Percentiles rank a stretch among this genome's conserved stretches.
These are phyloP conservation scores for Idaea straminata DNA, from an alignment of 2,888 invertebrate species.

Conservation along the genomic window DNA sequence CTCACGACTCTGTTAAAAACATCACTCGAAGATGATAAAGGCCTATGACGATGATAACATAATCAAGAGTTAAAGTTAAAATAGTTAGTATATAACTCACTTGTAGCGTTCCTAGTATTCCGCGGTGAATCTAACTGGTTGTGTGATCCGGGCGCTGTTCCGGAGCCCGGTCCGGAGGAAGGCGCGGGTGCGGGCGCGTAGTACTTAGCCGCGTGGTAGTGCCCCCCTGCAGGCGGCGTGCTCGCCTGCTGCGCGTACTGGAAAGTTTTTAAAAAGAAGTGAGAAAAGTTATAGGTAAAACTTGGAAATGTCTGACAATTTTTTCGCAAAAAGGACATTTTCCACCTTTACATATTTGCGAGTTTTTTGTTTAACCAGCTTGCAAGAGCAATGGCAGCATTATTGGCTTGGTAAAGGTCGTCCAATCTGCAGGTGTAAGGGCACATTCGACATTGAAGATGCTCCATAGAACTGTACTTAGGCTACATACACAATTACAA, in stretches of 20 bases:
- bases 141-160: conserved; percentile 81
- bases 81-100: conserved; percentile 43
- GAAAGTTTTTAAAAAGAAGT: neutral
- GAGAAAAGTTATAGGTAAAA: no score
- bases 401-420: no score
- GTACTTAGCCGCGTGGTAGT: conserved; percentile 51
- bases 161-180: conserved; percentile 74
- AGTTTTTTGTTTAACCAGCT: no score
- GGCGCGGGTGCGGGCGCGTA: conserved; percentile 77
- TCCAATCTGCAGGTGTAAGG: no score
- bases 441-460: no score
- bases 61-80: neutral
- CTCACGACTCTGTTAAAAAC: neutral
- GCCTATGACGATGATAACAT: neutral
- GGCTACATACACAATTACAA: no score
- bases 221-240: conserved; percentile 24
- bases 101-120: conserved; percentile 63
- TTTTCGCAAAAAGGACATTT: no score
- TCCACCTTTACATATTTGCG: no score
- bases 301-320: no score
- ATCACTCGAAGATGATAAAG: neutral
- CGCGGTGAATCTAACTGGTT: conserved; percentile 82
- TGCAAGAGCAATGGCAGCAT: no score
- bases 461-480: no score
- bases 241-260: conserved; percentile 79